Percentiles rank a stretch among this genome's conserved stretches.
Evolutionary conservation across 1,140 invertebrate species (phyloP).

Genomic region (Drosophila dunni): DNA sequence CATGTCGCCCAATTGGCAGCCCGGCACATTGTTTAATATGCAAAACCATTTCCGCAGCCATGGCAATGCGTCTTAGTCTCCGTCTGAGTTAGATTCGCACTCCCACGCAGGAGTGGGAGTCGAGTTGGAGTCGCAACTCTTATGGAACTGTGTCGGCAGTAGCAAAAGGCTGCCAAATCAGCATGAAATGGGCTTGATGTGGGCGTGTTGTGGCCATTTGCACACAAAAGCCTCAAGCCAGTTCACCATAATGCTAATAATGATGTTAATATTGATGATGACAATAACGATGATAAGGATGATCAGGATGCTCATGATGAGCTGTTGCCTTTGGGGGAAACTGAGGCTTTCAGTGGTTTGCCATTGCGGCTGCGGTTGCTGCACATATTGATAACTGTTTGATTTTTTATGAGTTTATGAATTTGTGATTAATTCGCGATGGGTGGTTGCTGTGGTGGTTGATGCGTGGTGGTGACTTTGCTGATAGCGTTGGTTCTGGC

Average conservation of each 20-base stretch:
- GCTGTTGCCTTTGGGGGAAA: constrained; percentile 3
- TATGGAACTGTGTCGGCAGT: constrained; percentile 16
- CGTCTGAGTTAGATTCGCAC: background rate
- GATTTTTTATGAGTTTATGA: constrained; percentile 83
- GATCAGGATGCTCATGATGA: constrained; percentile 33
- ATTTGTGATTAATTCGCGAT: constrained; percentile 74
- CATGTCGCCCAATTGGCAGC: constrained; percentile 46
- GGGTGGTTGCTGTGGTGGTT: constrained; percentile 10
- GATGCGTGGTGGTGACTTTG: constrained; percentile 38
- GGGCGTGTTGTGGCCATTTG: constrained; percentile 19
- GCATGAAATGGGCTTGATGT: constrained; percentile 76
- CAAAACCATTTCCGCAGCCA: constrained; percentile 79
- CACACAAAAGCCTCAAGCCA: background rate
- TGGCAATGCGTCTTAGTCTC: constrained; percentile 56
- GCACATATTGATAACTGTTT: constrained; percentile 82
- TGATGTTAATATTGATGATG: constrained; percentile 10
- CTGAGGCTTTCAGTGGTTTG: constrained; percentile 2
- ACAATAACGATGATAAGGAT: constrained; percentile 3
- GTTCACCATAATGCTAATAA: constrained; percentile 8
- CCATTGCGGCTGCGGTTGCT: constrained; percentile 16
- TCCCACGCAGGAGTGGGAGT: background rate
- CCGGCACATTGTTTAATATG: constrained; percentile 78
- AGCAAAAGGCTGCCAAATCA: constrained; percentile 69
- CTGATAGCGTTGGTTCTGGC: constrained; percentile 8
- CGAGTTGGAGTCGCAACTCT: constrained; percentile 13